A percentile compares a stretch with the other conserved stretches of the same genome.
Conservation (phyloP, 2,113 vertebrate genomes). For the Paralichthys olivaceus region DNA sequence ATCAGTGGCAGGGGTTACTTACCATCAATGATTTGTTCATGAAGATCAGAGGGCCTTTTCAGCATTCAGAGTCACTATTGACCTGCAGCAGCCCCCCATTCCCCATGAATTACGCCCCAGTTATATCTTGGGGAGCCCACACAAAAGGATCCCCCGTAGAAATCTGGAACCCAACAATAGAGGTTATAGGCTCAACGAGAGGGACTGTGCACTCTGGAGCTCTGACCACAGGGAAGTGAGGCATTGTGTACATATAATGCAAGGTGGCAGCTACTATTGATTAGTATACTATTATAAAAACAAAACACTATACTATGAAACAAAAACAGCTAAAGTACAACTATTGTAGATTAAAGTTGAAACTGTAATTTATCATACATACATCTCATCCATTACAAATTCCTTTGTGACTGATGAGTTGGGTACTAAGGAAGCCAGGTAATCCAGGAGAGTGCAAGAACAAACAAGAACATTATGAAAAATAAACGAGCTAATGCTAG, state of each 20-base stretch:
- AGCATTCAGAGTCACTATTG: slow-evolving; percentile 78
- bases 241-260: slow-evolving; percentile 35
- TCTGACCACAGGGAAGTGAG: slow-evolving; percentile 40
- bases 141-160: slow-evolving; percentile 50
- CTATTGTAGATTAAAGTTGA: not conserved
- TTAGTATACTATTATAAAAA: no score
- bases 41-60: slow-evolving; percentile 82
- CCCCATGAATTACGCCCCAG: slow-evolving; percentile 73
- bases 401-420: not conserved
- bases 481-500: not conserved
- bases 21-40: slow-evolving; percentile 81
- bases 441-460: not conserved
- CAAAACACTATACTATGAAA: no score
- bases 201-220: slow-evolving; percentile 13
- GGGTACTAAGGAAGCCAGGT: not conserved
- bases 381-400: not conserved
- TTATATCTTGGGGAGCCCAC: slow-evolving; percentile 59
- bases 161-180: slow-evolving; percentile 52
- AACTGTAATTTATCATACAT: no score
- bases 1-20: slow-evolving; percentile 67
- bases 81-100: slow-evolving; percentile 80
- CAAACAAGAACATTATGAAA: not conserved
- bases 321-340: slow-evolving; percentile 6
- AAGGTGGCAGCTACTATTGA: slow-evolving; percentile 24
- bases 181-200: slow-evolving; percentile 47